phyloP scores from a whole-genome alignment of 1,140 invertebrate species.

The Orussus abietinus region DNA sequence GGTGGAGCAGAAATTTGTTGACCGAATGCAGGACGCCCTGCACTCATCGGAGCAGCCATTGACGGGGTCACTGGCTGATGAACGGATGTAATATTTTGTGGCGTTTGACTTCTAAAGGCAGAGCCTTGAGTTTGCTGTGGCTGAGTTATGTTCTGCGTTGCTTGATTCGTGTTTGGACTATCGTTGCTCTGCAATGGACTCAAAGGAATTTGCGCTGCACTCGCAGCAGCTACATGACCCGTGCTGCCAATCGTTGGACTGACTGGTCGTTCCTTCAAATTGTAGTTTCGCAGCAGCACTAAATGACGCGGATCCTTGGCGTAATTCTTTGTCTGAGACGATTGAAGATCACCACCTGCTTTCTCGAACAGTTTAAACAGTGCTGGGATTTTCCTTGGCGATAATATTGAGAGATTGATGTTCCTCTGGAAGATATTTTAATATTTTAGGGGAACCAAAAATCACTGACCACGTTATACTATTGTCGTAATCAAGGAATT shows the following conservation, averaged over 20 bases:
- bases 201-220: slow-evolving; percentile 45
- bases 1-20: slow-evolving; percentile 54
- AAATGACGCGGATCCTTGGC: slow-evolving; percentile 83
- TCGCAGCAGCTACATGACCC: slow-evolving; percentile 37
- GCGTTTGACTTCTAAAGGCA: slow-evolving; percentile 39
- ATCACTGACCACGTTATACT: not conserved
- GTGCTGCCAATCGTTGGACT: slow-evolving; percentile 61
- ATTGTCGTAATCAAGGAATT: slow-evolving; percentile 3
- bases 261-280: slow-evolving; percentile 75
- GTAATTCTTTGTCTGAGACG: slow-evolving; percentile 83
- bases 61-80: slow-evolving; percentile 37
- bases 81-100: slow-evolving; percentile 44
- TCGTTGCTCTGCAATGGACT: slow-evolving; percentile 59
- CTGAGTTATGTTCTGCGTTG: slow-evolving; percentile 40
- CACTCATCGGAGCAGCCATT: slow-evolving; percentile 35
- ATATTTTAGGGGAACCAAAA: not conserved
- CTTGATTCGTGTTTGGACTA: slow-evolving; percentile 54
- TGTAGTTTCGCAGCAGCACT: slow-evolving; percentile 64
- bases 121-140: slow-evolving; percentile 37
- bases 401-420: slow-evolving; percentile 83
- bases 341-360: slow-evolving; percentile 77
- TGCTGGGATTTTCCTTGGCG: slow-evolving; percentile 80
- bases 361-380: slow-evolving; percentile 77
- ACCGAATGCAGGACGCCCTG: slow-evolving; percentile 44
- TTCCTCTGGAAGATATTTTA: slow-evolving; percentile 59